A percentile compares a stretch with the other conserved stretches of the same genome.
Conservation (phyloP, 2,113 vertebrate genomes). For the Lophochroa leadbeateri region DNA sequence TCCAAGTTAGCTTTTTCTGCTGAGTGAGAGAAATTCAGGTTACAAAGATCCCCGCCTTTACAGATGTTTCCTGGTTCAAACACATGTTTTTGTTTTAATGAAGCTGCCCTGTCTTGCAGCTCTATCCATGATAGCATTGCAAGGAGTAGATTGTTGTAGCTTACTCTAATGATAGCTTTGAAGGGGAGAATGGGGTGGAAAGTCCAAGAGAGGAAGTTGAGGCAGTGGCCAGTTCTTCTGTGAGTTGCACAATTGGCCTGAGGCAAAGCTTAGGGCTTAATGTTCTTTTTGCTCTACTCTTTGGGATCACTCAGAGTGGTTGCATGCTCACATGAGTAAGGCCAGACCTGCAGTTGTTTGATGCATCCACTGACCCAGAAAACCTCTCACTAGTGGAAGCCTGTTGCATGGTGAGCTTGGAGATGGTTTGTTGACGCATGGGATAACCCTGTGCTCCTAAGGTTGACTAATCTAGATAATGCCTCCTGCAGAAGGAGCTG, state of each 20-base stretch:
- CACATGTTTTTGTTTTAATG: neutral
- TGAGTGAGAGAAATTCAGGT: neutral
- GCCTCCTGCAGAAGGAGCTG: neutral
- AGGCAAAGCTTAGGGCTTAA: neutral
- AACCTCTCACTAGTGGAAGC: neutral
- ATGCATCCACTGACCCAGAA: rapidly evolving
- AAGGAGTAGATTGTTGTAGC: neutral
- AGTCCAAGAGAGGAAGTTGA: neutral
- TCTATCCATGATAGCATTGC: neutral
- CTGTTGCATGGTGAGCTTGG: rapidly evolving
- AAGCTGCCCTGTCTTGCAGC: rapidly evolving
- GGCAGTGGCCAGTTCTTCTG: neutral
- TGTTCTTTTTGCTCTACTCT: neutral
- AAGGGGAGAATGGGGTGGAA: neutral
- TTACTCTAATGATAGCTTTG: rapidly evolving
- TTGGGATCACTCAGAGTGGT: neutral
- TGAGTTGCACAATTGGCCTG: neutral
- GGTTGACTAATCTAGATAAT: neutral
- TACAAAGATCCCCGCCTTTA: neutral
- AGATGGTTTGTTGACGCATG: rapidly evolving
- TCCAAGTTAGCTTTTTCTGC: neutral
- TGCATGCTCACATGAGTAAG: rapidly evolving
- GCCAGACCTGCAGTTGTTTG: rapidly evolving
- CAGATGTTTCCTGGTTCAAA: too few species aligned
- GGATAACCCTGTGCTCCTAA: rapidly evolving